These are phyloP conservation scores for Cheilosia vernalis DNA, from an alignment of 2,888 invertebrate genomes.

Conservation along the genomic window DNA sequence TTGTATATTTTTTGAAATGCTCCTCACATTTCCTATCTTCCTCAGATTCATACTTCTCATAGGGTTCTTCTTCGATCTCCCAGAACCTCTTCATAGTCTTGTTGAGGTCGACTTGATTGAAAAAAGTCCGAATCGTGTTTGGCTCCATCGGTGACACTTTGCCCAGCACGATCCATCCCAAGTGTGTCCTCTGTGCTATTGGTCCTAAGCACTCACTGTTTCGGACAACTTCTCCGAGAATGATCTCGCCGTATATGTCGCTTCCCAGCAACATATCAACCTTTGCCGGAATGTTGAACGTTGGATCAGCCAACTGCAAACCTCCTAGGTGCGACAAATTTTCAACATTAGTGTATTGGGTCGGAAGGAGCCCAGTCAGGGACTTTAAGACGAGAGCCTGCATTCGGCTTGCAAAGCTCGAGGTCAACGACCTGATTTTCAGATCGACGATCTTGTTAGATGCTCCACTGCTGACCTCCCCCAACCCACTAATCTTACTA, in stretches of 20 bases:
- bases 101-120: neutral
- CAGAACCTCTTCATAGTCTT: neutral
- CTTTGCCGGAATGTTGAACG: conserved; percentile 10
- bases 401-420: neutral
- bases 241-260: neutral
- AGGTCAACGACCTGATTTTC: neutral
- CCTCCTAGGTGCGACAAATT: neutral
- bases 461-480: no score
- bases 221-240: neutral
- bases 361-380: conserved; percentile 8
- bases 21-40: neutral
- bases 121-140: neutral
- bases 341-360: neutral
- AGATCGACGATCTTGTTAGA: no score
- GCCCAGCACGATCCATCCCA: conserved; percentile 4
- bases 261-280: conserved; percentile 9
- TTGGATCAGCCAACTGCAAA: neutral
- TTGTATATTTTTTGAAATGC: neutral
- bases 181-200: conserved; percentile 3
- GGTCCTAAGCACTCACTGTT: neutral
- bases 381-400: neutral
- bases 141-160: neutral
- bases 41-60: neutral
- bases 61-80: conserved; percentile 5
- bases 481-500: no score